Percentiles rank a stretch among this genome's conserved stretches.
Conservation (phyloP, 2,113 vertebrate species). For the Lamprotornis superbus region DNA sequence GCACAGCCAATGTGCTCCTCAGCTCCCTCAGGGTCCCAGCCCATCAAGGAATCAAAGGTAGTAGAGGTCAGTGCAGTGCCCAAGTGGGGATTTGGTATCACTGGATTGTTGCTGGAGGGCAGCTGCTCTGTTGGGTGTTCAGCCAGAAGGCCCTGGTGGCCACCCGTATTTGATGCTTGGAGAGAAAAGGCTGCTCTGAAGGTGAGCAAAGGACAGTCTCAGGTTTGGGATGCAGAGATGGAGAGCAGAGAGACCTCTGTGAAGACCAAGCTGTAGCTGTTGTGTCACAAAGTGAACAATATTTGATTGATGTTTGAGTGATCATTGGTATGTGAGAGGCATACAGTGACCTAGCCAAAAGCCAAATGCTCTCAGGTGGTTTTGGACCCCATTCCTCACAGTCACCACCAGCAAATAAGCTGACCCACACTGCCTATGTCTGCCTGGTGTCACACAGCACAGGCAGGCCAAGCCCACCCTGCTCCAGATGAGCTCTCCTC, state of each 20-base stretch:
- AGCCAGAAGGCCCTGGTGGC: background rate
- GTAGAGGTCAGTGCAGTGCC: background rate
- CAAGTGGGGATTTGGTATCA: background rate
- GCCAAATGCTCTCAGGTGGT: accelerated
- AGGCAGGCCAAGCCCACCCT: too few relatives aligned
- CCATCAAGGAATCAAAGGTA: background rate
- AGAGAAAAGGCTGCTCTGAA: background rate
- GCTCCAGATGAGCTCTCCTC: background rate
- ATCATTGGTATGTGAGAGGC: background rate
- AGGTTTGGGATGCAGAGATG: background rate
- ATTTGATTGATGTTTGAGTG: background rate
- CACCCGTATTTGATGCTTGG: background rate
- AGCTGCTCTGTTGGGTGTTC: background rate
- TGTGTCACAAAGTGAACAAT: background rate
- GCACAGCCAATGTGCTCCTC: background rate
- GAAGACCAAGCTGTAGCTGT: background rate
- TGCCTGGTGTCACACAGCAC: background rate
- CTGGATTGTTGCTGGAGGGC: background rate
- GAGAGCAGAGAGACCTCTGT: background rate
- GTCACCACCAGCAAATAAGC: background rate
- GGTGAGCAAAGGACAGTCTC: background rate
- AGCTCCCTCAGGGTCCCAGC: background rate
- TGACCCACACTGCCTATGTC: background rate
- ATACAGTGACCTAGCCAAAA: background rate
- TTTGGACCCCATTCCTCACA: background rate